Evolutionary conservation across 2,888 invertebrate genomes (phyloP), one percentile per base, ranked within the genome.

Genomic region (Argyresthia goedartella): DNA sequence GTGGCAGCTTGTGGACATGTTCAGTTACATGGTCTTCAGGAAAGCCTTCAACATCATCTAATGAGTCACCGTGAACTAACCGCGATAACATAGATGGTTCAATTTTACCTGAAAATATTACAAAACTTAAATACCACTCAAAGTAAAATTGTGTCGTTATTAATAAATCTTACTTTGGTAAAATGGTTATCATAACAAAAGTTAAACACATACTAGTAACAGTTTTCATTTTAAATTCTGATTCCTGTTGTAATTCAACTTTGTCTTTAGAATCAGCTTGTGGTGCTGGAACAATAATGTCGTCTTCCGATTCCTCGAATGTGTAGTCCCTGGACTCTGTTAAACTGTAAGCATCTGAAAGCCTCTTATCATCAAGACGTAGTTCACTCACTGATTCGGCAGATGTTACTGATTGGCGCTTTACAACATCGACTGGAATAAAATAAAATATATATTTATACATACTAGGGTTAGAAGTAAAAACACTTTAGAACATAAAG

Each of bases 291-390:
- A 82, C 82, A 43, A 73, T 79, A 53, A 87, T 82, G 54, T 87
- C 87, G 54, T 87, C 87, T 67, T 88, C 87, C 0, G 87, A 88
- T 59, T 88, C 87, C 59, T 88, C 87, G 59, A 88, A 88, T 0
- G 87, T 88, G 52, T 88, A 88, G 59, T 88, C 87, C 56, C 78
- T 73, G 0, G 87, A 87, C 58, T 88, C 87, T 43, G 87, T 87
- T 1, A 88, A 61, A 55, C 87, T 87, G 34, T 81, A 77, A 46
- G 87, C 87, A 61, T 88, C 87, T 50, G 87, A 88, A 8, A 77
- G 66, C 43, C 87, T 73, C 60, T 88, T 88, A 56, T 87, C 87
- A 58, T 84, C 81, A 52, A 86, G 63, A 34, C 84, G 76, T 1
- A 87, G 65, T 57, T 88, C 87, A 58, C 77, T 67, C 36, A 81